phyloP scores from a whole-genome alignment of 35 echinoderm and acorn worm genomes.

The Heliocidaris erythrogramma region DNA sequence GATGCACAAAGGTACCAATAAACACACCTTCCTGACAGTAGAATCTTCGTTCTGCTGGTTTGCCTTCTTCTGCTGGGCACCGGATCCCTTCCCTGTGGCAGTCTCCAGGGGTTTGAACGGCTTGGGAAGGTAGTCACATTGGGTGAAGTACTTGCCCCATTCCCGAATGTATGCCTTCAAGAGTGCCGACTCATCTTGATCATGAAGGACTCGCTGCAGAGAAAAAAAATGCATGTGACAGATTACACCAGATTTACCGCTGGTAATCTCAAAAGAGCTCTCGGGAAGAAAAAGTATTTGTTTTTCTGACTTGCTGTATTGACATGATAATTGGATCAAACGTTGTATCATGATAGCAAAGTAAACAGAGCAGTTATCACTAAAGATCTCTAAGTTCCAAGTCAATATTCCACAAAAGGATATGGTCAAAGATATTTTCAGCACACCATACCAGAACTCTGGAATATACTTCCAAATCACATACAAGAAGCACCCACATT shows the following conservation, averaged over 20 bases:
- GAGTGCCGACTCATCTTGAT: slow-evolving; percentile 89
- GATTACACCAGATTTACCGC: background rate
- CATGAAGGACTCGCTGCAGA: slow-evolving; percentile 78
- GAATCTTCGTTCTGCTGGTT: slow-evolving; percentile 84
- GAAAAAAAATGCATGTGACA: background rate
- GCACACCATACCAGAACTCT: no score
- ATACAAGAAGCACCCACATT: no score
- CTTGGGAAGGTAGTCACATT: slow-evolving; percentile 85
- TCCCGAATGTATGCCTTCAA: slow-evolving; percentile 91
- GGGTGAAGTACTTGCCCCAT: slow-evolving; percentile 98
- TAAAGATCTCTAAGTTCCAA: no score
- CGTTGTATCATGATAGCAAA: no score
- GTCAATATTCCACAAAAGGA: no score
- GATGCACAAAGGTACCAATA: no score
- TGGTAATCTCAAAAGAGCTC: no score
- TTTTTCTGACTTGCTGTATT: slow-evolving; percentile 54
- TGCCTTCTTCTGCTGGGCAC: slow-evolving; percentile 75
- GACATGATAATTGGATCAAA: background rate
- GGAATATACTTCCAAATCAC: no score
- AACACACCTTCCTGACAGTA: slow-evolving; percentile 88
- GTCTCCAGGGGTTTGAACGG: slow-evolving; percentile 86
- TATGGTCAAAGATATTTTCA: no score
- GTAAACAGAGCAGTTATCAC: no score
- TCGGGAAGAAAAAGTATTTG: no score
- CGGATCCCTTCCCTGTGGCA: slow-evolving; percentile 58